Percentiles rank a stretch among this genome's conserved stretches.
These are phyloP conservation scores for Ahaetulla prasina DNA, from an alignment of 2,113 vertebrate genomes.

Conservation along the genomic window DNA sequence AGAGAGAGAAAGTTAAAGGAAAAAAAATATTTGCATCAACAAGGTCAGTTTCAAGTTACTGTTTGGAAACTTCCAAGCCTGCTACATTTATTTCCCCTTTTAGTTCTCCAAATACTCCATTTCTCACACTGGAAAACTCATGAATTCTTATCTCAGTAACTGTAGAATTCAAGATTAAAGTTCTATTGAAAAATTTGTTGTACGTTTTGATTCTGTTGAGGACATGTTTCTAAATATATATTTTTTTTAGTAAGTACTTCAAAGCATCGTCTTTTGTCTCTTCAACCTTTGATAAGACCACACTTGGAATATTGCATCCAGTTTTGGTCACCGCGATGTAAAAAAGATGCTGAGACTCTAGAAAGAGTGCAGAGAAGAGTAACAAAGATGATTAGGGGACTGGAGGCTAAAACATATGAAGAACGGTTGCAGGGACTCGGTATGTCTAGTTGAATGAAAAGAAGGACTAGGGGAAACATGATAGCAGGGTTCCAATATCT, in stretches of 20 bases:
- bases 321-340: background rate
- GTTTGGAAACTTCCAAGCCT: background rate
- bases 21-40: background rate
- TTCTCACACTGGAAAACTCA: background rate
- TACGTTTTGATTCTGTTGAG: background rate
- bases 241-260: background rate
- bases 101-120: background rate
- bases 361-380: background rate
- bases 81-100: background rate
- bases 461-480: no score
- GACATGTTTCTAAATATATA: background rate
- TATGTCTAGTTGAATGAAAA: background rate
- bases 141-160: background rate
- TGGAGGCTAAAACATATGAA: background rate
- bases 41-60: background rate
- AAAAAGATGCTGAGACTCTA: background rate
- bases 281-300: background rate
- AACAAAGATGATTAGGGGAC: background rate
- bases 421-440: background rate
- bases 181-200: background rate
- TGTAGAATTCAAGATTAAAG: background rate
- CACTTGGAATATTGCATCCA: background rate
- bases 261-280: background rate
- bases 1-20: background rate
- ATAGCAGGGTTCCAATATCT: no score